Evolutionary conservation across 2,113 vertebrate species (phyloP).

Genomic region (Dicentrarchus labrax): DNA sequence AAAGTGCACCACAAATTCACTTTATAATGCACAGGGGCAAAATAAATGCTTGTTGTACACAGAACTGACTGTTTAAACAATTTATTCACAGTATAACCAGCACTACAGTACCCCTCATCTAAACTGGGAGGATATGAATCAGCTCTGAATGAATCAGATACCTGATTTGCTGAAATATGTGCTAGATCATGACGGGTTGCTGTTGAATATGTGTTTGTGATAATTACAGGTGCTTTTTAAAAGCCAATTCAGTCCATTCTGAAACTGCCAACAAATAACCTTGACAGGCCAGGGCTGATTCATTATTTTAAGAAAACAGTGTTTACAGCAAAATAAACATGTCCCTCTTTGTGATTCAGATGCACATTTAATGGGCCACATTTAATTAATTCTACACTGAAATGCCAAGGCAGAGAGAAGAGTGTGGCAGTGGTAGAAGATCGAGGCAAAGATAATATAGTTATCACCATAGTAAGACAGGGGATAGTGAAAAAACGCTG

Average conservation of each 20-base stretch:
- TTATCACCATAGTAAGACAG: constrained; percentile 20
- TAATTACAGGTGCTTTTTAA: constrained; percentile 27
- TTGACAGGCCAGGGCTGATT: background rate
- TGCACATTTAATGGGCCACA: too few species aligned
- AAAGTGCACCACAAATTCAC: background rate
- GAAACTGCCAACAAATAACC: constrained; percentile 15
- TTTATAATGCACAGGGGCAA: background rate
- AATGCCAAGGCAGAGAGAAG: background rate
- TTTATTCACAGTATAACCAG: background rate
- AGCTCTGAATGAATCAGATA: background rate
- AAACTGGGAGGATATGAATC: background rate
- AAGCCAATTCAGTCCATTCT: constrained; percentile 5
- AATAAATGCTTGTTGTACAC: background rate
- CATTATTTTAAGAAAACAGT: constrained; percentile 5
- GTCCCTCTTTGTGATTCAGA: constrained; percentile 20
- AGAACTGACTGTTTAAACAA: background rate
- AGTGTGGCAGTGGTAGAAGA: background rate
- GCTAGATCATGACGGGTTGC: background rate
- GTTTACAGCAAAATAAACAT: background rate
- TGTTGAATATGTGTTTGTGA: constrained; percentile 4
- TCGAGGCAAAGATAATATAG: constrained; percentile 32
- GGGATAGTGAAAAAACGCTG: constrained; percentile 3
- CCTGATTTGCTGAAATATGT: background rate
- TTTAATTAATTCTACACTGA: constrained; percentile 38
- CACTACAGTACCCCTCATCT: background rate